phyloP scores from a whole-genome alignment of 2,888 invertebrate genomes.

The Oscheius sp. region DNA sequence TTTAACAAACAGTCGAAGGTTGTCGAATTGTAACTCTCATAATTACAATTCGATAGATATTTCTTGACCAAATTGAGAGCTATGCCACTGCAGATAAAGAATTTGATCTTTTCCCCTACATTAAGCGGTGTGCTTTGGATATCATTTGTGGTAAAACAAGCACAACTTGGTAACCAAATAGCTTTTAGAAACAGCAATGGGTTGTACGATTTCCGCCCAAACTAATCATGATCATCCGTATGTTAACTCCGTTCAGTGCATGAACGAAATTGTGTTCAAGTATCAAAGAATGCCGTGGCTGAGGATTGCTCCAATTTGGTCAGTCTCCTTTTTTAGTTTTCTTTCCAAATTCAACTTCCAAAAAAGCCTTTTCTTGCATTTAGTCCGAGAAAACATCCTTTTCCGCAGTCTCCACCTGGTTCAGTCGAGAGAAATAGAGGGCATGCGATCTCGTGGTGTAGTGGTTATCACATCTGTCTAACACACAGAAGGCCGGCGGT shows the following conservation, averaged over 20 bases:
- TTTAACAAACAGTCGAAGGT: slow-evolving; percentile 53
- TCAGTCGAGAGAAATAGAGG: too few relatives aligned
- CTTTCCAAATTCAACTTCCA: too few relatives aligned
- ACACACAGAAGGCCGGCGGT: slow-evolving; percentile 62
- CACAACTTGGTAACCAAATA: background rate
- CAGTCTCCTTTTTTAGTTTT: too few relatives aligned
- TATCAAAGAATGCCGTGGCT: slow-evolving; percentile 78
- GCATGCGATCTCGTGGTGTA: slow-evolving; percentile 42
- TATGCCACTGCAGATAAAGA: slow-evolving; percentile 50
- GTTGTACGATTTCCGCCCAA: slow-evolving; percentile 34
- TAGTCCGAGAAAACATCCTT: too few relatives aligned
- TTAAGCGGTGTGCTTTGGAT: slow-evolving; percentile 77
- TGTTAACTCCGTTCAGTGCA: slow-evolving; percentile 28
- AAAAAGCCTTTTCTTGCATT: too few relatives aligned
- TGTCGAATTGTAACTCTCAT: slow-evolving; percentile 15
- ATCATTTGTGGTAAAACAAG: slow-evolving; percentile 70
- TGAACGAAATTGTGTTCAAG: slow-evolving; percentile 40
- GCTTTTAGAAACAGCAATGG: slow-evolving; percentile 40
- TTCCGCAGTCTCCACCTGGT: too few relatives aligned
- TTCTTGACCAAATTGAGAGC: slow-evolving; percentile 40
- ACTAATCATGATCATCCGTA: slow-evolving; percentile 37
- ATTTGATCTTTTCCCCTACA: slow-evolving; percentile 76
- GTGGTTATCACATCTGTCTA: slow-evolving; percentile 63
- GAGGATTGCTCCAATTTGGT: slow-evolving; percentile 78
- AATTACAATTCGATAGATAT: slow-evolving; percentile 39